Evolutionary conservation across 2,113 vertebrate species (phyloP).

Genomic region (Ailurus styani): DNA sequence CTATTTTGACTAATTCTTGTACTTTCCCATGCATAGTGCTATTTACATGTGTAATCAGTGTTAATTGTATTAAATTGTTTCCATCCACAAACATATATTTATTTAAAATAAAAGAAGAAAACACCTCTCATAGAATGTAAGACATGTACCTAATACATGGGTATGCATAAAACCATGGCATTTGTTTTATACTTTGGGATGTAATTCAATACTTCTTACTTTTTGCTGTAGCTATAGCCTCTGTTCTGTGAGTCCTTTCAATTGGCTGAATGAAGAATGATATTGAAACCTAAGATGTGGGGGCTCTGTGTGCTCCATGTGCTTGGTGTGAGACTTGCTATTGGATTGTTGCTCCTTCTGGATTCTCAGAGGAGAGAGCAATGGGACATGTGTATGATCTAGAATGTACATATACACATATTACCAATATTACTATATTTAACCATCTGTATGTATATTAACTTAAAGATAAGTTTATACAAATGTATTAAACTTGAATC

Average conservation of each 20-base stretch:
- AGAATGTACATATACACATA: neutral
- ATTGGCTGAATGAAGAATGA: neutral
- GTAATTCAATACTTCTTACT: neutral
- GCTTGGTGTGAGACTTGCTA: neutral
- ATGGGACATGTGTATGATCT: neutral
- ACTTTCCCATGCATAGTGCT: neutral
- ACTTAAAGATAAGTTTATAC: neutral
- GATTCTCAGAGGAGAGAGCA: neutral
- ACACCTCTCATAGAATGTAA: neutral
- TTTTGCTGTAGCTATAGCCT: neutral
- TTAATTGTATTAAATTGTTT: neutral
- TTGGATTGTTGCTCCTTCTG: neutral
- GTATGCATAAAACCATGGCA: neutral
- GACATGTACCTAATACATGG: neutral
- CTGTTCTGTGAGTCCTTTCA: neutral
- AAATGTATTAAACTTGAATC: neutral
- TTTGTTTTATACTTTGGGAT: neutral
- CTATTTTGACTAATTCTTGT: neutral
- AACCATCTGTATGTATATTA: neutral
- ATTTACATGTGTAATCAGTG: neutral
- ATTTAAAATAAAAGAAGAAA: neutral
- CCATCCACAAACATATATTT: neutral
- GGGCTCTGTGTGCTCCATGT: neutral
- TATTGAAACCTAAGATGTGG: neutral
- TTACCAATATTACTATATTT: neutral